Evolutionary conservation across 2,888 invertebrate species (phyloP), one percentile per base, ranked within the genome.

Genomic region (Oxycera nigricornis): DNA sequence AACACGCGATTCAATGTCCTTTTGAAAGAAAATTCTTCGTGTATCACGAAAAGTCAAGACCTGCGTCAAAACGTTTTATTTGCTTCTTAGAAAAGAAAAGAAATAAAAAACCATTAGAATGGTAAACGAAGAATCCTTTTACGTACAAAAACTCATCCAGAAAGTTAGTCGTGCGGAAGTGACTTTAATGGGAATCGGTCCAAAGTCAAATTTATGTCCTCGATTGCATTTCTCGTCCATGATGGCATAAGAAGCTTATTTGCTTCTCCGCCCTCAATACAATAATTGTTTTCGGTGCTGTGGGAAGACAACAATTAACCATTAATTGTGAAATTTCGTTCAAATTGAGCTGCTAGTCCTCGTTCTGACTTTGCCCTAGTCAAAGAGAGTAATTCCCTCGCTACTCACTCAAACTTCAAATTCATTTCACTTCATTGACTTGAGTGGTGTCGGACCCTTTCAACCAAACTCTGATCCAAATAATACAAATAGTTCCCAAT

Each of bases 401-500:
- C n/a, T 20, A 26, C 62, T 22, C 30, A 9, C 31, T 11, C 67
- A 41, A 39, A 22, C 67, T 46, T 14, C n/a, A 20, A 67, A 11
- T 67, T 67, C 67, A 22, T 62, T 62, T 62, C 62, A 26, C 41
- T 67, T 22, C 67, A 67, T 46, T 67, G 28, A 30, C 59, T 59
- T 14, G 30, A 59, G n/a, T 28, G 30, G 30, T 59, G 26, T 55
- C 24, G 17, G 2, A 1, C 6, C 55, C 24, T 55, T 4, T 55
- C 24, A 24, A 11, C 55, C 55, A 24, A 1, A 24, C 55, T 55
- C 55, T 55, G 55, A 20, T 22, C 55, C 55, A 22, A 20, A 55
- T 55, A 55, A 55, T 24, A 55, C 55, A 55, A 55, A 55, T 55
- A 14, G 24, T 14, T 55, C 14, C 6, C 4, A 20, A 24, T 24